These are phyloP conservation scores for Astyanax mexicanus DNA, from an alignment of 2,797 vertebrate genomes.

Conservation along the genomic window DNA sequence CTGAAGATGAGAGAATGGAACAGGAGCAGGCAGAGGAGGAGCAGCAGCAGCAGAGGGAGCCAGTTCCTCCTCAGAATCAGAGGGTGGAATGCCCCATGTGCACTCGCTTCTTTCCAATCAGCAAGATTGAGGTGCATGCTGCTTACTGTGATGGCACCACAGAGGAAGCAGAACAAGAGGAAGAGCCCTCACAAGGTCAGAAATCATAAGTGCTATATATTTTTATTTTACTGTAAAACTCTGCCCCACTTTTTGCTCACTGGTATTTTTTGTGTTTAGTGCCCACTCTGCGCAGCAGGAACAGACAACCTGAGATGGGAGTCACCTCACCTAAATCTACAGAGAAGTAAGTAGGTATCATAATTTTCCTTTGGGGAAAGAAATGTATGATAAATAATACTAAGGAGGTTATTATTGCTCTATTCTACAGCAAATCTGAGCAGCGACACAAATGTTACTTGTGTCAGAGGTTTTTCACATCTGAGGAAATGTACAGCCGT, in stretches of 20 bases:
- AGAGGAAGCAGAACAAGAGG: slow-evolving; percentile 45
- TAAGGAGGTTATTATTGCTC: background rate
- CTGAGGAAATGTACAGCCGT: slow-evolving; percentile 79
- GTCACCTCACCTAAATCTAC: slow-evolving; percentile 49
- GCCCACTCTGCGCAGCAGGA: slow-evolving; percentile 74
- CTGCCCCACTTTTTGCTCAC: background rate
- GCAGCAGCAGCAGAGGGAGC: slow-evolving; percentile 4
- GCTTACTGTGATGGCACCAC: slow-evolving; percentile 86
- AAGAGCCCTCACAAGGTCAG: slow-evolving; percentile 45
- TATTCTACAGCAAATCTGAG: slow-evolving; percentile 60
- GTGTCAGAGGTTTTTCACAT: slow-evolving; percentile 81
- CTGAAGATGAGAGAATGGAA: slow-evolving; percentile 17
- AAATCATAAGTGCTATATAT: background rate
- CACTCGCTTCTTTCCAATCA: slow-evolving; percentile 76
- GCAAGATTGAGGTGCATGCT: slow-evolving; percentile 86
- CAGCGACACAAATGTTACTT: slow-evolving; percentile 87
- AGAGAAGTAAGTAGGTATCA: slow-evolving; percentile 80
- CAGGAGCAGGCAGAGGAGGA: slow-evolving; percentile 37
- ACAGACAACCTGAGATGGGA: slow-evolving; percentile 56
- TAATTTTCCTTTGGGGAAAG: background rate
- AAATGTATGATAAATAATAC: background rate
- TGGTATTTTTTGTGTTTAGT: slow-evolving; percentile 49
- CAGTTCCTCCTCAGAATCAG: background rate
- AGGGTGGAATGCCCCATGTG: slow-evolving; percentile 87
- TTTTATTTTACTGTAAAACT: background rate